Base-by-base conservation (phyloP, 2,888 invertebrate species). In the Plusia festucae region DNA sequence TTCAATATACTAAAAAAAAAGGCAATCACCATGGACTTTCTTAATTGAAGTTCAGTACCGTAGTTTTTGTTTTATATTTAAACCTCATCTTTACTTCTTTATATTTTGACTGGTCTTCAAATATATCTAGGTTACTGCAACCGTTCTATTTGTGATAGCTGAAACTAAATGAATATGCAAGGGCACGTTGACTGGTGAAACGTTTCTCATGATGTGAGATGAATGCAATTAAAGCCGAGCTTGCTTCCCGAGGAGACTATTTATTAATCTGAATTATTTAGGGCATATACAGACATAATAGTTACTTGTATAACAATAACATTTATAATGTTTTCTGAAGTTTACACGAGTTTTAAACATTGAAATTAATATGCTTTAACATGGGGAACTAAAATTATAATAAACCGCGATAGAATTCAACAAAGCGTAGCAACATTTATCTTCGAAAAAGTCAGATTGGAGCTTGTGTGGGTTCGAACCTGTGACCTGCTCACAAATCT, bases 141-240 rank as follows among this genome's bases (percentile, higher is more conserved):
- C 34, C 40, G 40, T 40, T 40, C n/a, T 40, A 40, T 40, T 40
- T 40, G 40, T 40, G 40, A 30, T n/a, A n/a, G 40, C 40, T 40
- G 40, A 40, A 40, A 40, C 40, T 40, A 40, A 40, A 40, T 40
- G 40, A 40, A 40, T 40, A 40, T 40, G 40, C 40, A 40, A 40
- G 40, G 40, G 40, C 40, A 40, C 40, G 40, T 40, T 40, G 40
- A 40, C 40, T n/a, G 40, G n/a, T 40, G n/a, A 40, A 40, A 40
- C 40, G 40, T 40, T 40, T 40, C 40, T 40, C 40, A 40, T 40
- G 40, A 40, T 40, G 40, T 40, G 40, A 40, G 40, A 40, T 40
- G 40, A 40, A 40, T 40, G 40, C 40, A 40, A 40, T 40, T 40
- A 40, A 40, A 40, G 34, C n/a, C 40, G 15, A 6, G 40, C n/a